Evolutionary conservation across 1,140 invertebrate species (phyloP).

Genomic region (Orius insidiosus): DNA sequence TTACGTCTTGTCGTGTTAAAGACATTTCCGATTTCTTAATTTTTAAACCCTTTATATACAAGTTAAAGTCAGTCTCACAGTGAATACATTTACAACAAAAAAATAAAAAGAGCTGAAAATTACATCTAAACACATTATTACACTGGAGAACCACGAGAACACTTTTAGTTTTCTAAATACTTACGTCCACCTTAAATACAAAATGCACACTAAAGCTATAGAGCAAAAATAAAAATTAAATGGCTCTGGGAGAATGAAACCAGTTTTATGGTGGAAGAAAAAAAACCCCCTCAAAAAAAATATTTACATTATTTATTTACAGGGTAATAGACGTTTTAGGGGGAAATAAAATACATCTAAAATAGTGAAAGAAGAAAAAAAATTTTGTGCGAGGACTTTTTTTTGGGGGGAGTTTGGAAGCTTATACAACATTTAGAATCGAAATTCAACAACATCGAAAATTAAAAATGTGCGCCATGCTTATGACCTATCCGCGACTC

Average conservation of each 20-base stretch:
- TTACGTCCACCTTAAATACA: conserved; percentile 12
- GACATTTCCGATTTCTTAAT: conserved; percentile 1
- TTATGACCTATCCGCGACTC: no score
- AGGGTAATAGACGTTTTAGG: no score
- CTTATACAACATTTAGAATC: background rate
- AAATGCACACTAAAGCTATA: conserved; percentile 14
- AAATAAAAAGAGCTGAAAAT: background rate
- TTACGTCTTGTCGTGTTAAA: background rate
- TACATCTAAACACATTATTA: conserved; percentile 16
- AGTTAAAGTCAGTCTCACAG: background rate
- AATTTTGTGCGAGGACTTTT: no score
- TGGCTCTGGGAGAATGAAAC: no score
- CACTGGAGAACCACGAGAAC: conserved; percentile 9
- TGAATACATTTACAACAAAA: conserved; percentile 3
- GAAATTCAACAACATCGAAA: conserved; percentile 2
- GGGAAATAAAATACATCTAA: no score
- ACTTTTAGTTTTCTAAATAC: conserved; percentile 15
- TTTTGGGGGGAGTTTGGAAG: conserved; percentile 10
- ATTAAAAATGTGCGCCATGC: background rate
- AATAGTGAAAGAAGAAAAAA: no score
- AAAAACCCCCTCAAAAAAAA: no score
- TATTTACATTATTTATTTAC: no score
- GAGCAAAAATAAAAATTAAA: no score
- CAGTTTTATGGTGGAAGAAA: no score
- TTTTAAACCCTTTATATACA: background rate